phyloP scores from a whole-genome alignment of 2,113 vertebrate genomes.

The Rhea americana region DNA sequence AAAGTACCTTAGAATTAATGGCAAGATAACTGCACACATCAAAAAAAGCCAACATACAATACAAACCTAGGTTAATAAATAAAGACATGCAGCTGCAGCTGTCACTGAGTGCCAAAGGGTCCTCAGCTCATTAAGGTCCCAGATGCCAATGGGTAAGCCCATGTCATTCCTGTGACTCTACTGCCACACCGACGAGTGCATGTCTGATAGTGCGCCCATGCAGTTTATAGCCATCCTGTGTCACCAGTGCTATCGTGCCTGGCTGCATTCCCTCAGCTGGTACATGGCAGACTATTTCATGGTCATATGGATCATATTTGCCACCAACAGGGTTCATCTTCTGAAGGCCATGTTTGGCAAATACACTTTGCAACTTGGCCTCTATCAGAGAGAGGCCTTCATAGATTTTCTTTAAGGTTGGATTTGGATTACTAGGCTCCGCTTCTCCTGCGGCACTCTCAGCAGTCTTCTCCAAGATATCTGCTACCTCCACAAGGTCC shows the following conservation, averaged over 20 bases:
- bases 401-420: slow-evolving; percentile 74
- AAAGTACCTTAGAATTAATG: slow-evolving; percentile 58
- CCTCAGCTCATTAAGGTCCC: slow-evolving; percentile 37
- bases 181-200: slow-evolving; percentile 84
- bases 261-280: slow-evolving; percentile 81
- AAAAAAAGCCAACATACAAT: slow-evolving; percentile 60
- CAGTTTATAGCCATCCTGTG: slow-evolving; percentile 86
- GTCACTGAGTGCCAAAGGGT: neutral
- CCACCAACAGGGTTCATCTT: slow-evolving; percentile 86
- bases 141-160: neutral
- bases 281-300: slow-evolving; percentile 86
- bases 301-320: slow-evolving; percentile 85
- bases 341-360: slow-evolving; percentile 86
- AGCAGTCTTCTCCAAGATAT: slow-evolving; percentile 81
- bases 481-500: slow-evolving; percentile 87
- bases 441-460: slow-evolving; percentile 60
- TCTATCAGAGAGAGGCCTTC: slow-evolving; percentile 78
- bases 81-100: slow-evolving; percentile 40
- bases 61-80: slow-evolving; percentile 78
- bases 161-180: slow-evolving; percentile 77
- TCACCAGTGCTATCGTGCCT: slow-evolving; percentile 81
- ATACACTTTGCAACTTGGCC: slow-evolving; percentile 82
- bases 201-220: slow-evolving; percentile 88
- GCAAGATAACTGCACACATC: slow-evolving; percentile 55
- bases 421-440: slow-evolving; percentile 63